Evolutionary conservation across 1,140 invertebrate genomes (phyloP).

Genomic region (Doryteuthis pealeii): DNA sequence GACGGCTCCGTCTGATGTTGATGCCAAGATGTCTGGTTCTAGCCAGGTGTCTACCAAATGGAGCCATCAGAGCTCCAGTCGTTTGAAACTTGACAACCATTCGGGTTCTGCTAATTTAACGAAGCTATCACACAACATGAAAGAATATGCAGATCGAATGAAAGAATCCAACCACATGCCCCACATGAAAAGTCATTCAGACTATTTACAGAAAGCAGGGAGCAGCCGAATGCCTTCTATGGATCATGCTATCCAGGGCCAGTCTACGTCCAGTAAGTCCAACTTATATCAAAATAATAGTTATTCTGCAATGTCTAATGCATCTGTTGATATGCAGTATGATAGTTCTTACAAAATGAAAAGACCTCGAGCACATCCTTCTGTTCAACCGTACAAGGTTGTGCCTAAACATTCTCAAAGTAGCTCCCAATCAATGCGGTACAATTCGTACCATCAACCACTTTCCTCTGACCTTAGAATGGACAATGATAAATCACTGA

Average conservation of each 20-base stretch:
- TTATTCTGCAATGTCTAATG: background rate
- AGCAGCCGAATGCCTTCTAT: background rate
- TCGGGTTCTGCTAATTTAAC: background rate
- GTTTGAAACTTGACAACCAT: background rate
- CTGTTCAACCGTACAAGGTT: background rate
- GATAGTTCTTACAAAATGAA: background rate
- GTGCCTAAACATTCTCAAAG: background rate
- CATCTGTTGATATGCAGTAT: background rate
- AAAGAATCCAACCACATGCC: background rate
- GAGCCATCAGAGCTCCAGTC: background rate
- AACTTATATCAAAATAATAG: constrained; percentile 2
- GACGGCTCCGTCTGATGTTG: background rate
- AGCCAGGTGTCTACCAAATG: background rate
- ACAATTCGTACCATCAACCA: constrained; percentile 6
- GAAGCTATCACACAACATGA: background rate
- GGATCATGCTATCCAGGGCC: background rate
- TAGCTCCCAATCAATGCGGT: background rate
- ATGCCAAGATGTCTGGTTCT: background rate
- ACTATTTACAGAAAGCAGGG: background rate
- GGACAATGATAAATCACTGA: background rate
- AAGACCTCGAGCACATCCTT: background rate
- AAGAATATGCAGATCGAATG: background rate
- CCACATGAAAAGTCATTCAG: background rate
- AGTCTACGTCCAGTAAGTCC: background rate
- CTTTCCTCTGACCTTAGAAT: background rate